Evolutionary conservation across 2,113 vertebrate genomes (phyloP).

Genomic region (Pelecanoides urinatrix): DNA sequence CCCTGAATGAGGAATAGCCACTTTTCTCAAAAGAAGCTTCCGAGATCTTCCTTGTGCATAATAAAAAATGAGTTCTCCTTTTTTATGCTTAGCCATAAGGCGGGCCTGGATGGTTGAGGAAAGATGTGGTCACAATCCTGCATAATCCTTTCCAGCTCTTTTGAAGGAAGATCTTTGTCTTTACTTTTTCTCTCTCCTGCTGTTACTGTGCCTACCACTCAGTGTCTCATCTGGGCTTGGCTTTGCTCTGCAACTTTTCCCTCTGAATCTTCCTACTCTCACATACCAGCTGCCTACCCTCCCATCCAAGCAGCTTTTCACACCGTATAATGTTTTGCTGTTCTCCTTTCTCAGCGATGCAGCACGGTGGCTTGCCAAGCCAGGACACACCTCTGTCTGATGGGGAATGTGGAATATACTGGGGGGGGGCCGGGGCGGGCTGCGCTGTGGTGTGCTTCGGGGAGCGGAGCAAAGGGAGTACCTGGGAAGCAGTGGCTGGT

Average conservation of each 20-base stretch:
- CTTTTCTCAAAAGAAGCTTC: background rate
- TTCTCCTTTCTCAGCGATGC: background rate
- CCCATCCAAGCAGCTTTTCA: conserved; percentile 31
- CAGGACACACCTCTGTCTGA: background rate
- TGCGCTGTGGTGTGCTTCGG: background rate
- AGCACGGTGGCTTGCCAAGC: background rate
- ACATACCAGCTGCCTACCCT: conserved; percentile 29
- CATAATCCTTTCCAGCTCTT: conserved; percentile 42
- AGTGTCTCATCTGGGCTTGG: conserved; percentile 2
- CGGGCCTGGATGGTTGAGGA: background rate
- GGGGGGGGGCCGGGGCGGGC: too few species aligned
- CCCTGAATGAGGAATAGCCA: background rate
- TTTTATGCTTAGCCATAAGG: conserved; percentile 13
- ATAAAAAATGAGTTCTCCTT: background rate
- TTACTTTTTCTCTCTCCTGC: conserved; percentile 19
- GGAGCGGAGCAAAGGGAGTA: background rate
- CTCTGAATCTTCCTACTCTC: conserved; percentile 7
- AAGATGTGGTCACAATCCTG: conserved; percentile 40
- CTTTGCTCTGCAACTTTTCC: conserved; percentile 10
- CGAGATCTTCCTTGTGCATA: background rate
- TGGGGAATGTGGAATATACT: background rate
- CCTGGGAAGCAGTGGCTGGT: background rate
- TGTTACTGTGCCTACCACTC: conserved; percentile 14
- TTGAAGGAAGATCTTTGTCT: conserved; percentile 46
- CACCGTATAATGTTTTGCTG: conserved; percentile 10